Evolutionary conservation across 2,797 vertebrate genomes (phyloP).

Genomic region (Rachycentron canadum): DNA sequence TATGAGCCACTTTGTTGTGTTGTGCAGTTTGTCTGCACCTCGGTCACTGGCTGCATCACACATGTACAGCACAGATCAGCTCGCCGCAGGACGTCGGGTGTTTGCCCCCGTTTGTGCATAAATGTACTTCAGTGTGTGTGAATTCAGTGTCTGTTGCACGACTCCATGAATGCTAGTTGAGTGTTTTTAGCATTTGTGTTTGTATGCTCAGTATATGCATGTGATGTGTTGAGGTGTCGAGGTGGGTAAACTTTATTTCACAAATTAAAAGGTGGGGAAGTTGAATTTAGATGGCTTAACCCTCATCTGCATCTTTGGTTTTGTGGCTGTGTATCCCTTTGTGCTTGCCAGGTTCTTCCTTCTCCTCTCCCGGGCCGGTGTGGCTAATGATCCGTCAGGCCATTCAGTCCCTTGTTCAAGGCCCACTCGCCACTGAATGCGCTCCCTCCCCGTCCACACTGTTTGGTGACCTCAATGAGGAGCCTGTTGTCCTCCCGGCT

Average conservation of each 20-base stretch:
- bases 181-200: background rate
- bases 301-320: conserved; percentile 71
- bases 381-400: conserved; percentile 77
- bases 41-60: conserved; percentile 60
- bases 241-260: conserved; percentile 64
- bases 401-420: conserved; percentile 75
- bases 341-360: conserved; percentile 69
- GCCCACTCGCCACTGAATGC: conserved; percentile 77
- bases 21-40: conserved; percentile 64
- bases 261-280: conserved; percentile 70
- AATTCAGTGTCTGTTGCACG: conserved; percentile 12
- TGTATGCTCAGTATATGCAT: conserved; percentile 1
- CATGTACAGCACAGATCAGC: conserved; percentile 71
- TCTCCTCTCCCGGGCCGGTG: conserved; percentile 68
- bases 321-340: conserved; percentile 62
- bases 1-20: conserved; percentile 79
- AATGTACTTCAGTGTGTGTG: conserved; percentile 41
- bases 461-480: conserved; percentile 81
- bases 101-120: conserved; percentile 46
- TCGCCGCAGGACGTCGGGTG: conserved; percentile 66
- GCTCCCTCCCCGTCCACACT: conserved; percentile 72
- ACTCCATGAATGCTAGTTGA: conserved; percentile 11
- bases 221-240: conserved; percentile 20
- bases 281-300: conserved; percentile 70
- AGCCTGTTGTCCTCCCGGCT: conserved; percentile 76